A percentile compares a stretch with the other conserved stretches of the same genome.
phyloP scores from a whole-genome alignment of 1,140 invertebrate genomes.

The Danaus melanippus region DNA sequence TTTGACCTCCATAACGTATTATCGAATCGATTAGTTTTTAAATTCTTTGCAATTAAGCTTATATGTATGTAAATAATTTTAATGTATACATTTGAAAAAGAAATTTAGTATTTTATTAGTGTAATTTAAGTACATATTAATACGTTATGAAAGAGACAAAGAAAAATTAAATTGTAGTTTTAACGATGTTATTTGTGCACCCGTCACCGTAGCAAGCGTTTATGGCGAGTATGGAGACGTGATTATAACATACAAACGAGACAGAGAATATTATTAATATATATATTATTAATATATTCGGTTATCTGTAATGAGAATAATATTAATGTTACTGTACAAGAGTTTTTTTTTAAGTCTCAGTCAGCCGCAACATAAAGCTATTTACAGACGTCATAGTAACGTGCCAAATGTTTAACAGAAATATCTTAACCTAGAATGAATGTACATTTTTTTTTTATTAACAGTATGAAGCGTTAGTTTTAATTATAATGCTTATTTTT shows the following conservation, averaged over 20 bases:
- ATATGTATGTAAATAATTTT: background rate
- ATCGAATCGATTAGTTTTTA: too few species aligned
- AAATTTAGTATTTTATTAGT: constrained; percentile 8
- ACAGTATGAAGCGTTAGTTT: too few species aligned
- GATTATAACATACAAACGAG: too few species aligned
- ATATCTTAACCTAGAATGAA: constrained; percentile 41
- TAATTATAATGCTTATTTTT: too few species aligned
- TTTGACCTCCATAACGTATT: too few species aligned
- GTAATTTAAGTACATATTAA: constrained; percentile 3
- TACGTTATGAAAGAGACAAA: constrained; percentile 12
- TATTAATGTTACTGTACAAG: too few species aligned
- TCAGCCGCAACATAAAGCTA: constrained; percentile 21
- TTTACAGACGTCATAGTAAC: constrained; percentile 47
- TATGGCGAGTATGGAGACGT: constrained; percentile 8
- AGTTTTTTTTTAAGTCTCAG: too few species aligned
- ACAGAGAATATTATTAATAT: too few species aligned
- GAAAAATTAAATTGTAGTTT: constrained; percentile 4
- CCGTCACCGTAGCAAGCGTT: constrained; percentile 26
- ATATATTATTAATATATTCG: too few species aligned
- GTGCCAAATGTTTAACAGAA: constrained; percentile 52
- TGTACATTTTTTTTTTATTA: constrained; percentile 2
- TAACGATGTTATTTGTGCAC: constrained; percentile 13
- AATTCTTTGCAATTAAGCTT: too few species aligned
- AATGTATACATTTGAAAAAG: background rate
- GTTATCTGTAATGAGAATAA: too few species aligned